Base-by-base conservation (phyloP, 2,797 vertebrate genomes). In the Apodemus agrarius region DNA sequence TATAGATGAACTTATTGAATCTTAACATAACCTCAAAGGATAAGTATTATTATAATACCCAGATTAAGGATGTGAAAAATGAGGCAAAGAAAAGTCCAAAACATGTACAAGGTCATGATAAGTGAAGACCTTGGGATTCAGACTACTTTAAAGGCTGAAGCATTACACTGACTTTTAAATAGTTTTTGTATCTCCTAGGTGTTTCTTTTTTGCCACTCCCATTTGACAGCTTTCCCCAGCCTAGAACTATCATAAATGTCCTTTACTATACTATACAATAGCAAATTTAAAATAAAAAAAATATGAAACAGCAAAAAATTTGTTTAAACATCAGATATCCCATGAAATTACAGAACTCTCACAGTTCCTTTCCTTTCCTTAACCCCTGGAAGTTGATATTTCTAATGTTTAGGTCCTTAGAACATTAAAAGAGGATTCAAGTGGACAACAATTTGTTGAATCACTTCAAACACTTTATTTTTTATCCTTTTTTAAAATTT, bases 191-290 rank as follows among this genome's bases (percentile, higher is more conserved):
- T 46, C 43, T 61, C 84, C 43, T 17, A 84, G 22, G 16, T 76
- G 76, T 80, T 88, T 91, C 21, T 43, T 95, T 94, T 79, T 31
- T 75, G 34, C 0, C 43, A 87, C 59, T 91, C 81, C 92, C 29
- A 92, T 63, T 76, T 93, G 72, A 82, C 46, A 94, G 83, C 0
- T 78, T 84, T 84, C 40, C 22, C n/a, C 34, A 78, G 54, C 14
- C 31, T 54, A 74, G 29, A 90, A 91, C 11, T n/a, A 96, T 86
- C 92, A 92, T 74, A 91, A 82, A 86, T 92, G 49, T 85, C 9
- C 43, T 96, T 96, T 84, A 95, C 74, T 96, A 89, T 40, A 52
- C 37, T 91, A 84, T 26, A 61, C 17, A 97, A 65, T 49, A 84
- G 6, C 2, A 95, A 85, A 63, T n/a, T 81, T 57, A 12, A 34